Evolutionary conservation across 2,888 invertebrate genomes (phyloP), one percentile per base, ranked within the genome.

Genomic region (Drosophila parthenogenetica): DNA sequence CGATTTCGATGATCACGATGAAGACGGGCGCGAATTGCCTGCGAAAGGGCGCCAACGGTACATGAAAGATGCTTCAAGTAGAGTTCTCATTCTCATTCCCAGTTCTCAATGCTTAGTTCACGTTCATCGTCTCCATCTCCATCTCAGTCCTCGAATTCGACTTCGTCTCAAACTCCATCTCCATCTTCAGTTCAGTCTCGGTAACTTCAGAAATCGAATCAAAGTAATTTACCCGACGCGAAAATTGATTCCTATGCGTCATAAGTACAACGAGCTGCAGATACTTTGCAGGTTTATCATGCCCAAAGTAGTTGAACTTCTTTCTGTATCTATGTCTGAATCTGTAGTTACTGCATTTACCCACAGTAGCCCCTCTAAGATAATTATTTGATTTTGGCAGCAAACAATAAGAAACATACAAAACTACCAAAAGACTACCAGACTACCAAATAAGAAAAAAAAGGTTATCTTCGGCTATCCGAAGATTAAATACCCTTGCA

Each of bases 151-250:
- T 5, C 29, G 5, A 3, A 1, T 10, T 11, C 10, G 35, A 13
- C 35, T 35, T 13, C 35, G 25, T 22, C 25, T 57, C 14, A 17
- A 42, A 17, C 35, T 37, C 19, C 35, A 37, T 46, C n/a, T 13
- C 14, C 37, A 29, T 32, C 42, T 11, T 17, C 3, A 10, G 14
- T 48, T 16, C 29, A 40, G 13, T 22, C 29, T 70, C 61, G 54
- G 54, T 37, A 67, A 66, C 73, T 76, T 87, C 59, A 77, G 73
- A 85, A 87, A 85, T 87, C 86, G 77, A 87, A 87, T 87, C 83
- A 87, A 82, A 79, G 77, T 77, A 87, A 87, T 79, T 86, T 79
- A 69, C 64, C 65, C 79, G 64, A 64, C 60, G 57, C 65, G 69
- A 64, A 82, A 86, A 81, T 85, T 77, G 79, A 79, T 77, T 87